Percentiles rank a stretch among this genome's conserved stretches.
Conservation (phyloP, 2,888 invertebrate genomes). For the Aphidius colemani region DNA sequence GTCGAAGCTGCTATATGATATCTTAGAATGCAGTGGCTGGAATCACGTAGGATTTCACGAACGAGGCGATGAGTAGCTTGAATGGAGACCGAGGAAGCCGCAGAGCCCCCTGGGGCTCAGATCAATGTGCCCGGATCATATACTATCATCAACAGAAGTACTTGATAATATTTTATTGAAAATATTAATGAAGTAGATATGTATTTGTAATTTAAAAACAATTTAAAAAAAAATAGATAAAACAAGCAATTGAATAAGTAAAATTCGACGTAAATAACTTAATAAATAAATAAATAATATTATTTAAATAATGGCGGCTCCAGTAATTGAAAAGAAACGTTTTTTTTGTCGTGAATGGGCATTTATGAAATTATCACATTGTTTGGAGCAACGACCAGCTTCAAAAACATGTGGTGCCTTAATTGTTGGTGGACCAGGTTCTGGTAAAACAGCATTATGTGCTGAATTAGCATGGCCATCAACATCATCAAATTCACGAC, state of each 20-base stretch:
- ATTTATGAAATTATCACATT: conserved; percentile 89
- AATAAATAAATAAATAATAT: not conserved
- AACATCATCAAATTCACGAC: conserved; percentile 69
- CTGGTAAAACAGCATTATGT: conserved; percentile 91
- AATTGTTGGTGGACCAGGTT: conserved; percentile 89
- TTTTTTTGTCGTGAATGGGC: conserved; percentile 96
- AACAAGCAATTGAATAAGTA: too few species aligned
- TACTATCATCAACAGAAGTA: not conserved
- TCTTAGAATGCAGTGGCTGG: conserved; percentile 42
- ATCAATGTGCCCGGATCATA: conserved; percentile 43
- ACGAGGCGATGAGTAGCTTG: conserved; percentile 55
- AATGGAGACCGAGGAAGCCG: conserved; percentile 58
- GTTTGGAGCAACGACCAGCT: conserved; percentile 83
- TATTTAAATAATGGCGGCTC: conserved; percentile 51
- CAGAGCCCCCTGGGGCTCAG: conserved; percentile 58
- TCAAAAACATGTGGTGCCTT: conserved; percentile 88
- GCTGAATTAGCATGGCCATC: conserved; percentile 78
- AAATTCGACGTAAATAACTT: too few species aligned
- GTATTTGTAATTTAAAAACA: not conserved
- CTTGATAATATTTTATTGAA: conserved; percentile 1
- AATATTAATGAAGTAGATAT: not conserved
- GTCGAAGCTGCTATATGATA: conserved; percentile 6
- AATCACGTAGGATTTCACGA: conserved; percentile 40
- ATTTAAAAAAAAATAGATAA: conserved; percentile 1
- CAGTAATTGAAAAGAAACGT: conserved; percentile 68